Evolutionary conservation across 2,797 vertebrate species (phyloP), one percentile per base, ranked within the genome.

Genomic region (Choloepus didactylus): DNA sequence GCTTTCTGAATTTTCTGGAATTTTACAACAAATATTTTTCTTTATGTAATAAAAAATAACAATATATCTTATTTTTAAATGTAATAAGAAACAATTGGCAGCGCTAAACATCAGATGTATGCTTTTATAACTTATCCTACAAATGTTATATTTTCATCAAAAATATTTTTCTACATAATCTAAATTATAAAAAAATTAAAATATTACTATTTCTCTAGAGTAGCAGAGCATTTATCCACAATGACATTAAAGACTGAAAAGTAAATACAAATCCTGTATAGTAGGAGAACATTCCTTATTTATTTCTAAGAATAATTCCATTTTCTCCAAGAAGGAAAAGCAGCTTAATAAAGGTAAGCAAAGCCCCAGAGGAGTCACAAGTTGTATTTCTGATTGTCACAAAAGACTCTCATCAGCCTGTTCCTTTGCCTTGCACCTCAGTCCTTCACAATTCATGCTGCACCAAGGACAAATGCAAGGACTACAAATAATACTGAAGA

Each of bases 91-190:
- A 76, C 4, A 75, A n/a, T 31, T 56, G 49, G 21, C 70, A 81
- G 21, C 41, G 79, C 11, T 12, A 9, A n/a, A 69, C n/a, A 44
- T 66, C 35, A 56, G 3, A 76, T 38, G 38, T 44, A 38, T 27
- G 44, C 12, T 81, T 87, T 92, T 89, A 21, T 87, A 73, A 49
- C 54, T 12, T 70, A 46, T 35, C 69, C 38, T 35, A 46, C 16
- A 56, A n/a, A 79, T 79, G 49, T 90, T n/a, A 31, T 31, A 76
- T 86, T 73, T 89, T 95, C 59, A 94, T 41, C n/a, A 25, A 95
- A 91, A 35, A 16, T 70, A 29, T 38, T 46, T 70, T 27, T 41
- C 69, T 31, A 67, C 44, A 69, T 38, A 44, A 70, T 27, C 31
- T 83, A 72, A 87, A 87, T 41, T 59, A 81, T 46, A 23, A 46